Conservation (phyloP, 2,113 vertebrate species). For the Hippocampus comes region DNA sequence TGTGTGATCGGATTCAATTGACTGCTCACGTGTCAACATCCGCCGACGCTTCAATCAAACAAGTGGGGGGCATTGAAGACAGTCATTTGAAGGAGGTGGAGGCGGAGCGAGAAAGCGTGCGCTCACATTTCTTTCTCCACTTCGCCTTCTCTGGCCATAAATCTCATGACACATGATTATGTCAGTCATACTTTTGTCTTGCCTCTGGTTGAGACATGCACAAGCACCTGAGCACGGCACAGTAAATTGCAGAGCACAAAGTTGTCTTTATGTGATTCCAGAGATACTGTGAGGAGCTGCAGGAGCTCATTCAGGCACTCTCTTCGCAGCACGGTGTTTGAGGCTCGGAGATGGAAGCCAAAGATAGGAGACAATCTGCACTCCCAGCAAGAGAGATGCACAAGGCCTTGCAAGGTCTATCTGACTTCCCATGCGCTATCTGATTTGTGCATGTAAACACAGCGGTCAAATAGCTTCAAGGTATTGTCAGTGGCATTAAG, state of each 20-base stretch:
- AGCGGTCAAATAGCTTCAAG: slow-evolving; percentile 57
- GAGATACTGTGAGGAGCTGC: slow-evolving; percentile 59
- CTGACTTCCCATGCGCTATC: slow-evolving; percentile 66
- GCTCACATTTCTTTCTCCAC: slow-evolving; percentile 58
- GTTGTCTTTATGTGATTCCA: slow-evolving; percentile 69
- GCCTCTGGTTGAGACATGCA: slow-evolving; percentile 78
- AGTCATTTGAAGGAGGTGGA: slow-evolving; percentile 64
- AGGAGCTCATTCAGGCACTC: slow-evolving; percentile 62
- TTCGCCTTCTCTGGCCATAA: slow-evolving; percentile 68
- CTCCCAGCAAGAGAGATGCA: slow-evolving; percentile 62
- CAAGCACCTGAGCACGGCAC: slow-evolving; percentile 67
- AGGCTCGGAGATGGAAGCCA: slow-evolving; percentile 50
- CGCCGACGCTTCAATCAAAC: slow-evolving; percentile 55
- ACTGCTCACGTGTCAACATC: slow-evolving; percentile 30
- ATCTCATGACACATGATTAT: slow-evolving; percentile 76
- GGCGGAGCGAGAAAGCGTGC: slow-evolving; percentile 47
- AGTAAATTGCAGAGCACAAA: slow-evolving; percentile 71
- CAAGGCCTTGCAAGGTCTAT: slow-evolving; percentile 57
- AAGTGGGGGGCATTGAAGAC: slow-evolving; percentile 63
- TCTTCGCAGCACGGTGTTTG: slow-evolving; percentile 54
- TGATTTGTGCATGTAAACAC: slow-evolving; percentile 68
- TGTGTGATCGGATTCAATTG: slow-evolving; percentile 6
- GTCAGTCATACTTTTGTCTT: slow-evolving; percentile 75
- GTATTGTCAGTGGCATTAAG: slow-evolving; percentile 57
- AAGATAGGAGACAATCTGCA: slow-evolving; percentile 67